These are phyloP conservation scores for Nycticorax nycticorax DNA, from an alignment of 2,113 vertebrate species.

Conservation along the genomic window DNA sequence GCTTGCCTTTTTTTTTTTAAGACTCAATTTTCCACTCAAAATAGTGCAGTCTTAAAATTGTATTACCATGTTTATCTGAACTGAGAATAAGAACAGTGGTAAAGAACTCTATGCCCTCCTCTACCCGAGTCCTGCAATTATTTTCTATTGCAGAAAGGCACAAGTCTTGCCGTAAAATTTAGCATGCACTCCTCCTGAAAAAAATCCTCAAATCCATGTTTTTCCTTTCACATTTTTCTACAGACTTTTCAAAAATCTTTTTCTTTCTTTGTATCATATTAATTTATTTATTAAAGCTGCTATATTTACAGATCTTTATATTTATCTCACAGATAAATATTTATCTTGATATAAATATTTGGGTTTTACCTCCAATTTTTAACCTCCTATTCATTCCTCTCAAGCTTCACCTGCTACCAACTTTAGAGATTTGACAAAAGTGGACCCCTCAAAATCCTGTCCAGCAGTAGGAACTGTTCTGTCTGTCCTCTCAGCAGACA, in stretches of 20 bases:
- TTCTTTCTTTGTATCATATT: background rate
- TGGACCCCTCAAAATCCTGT: background rate
- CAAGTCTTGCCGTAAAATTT: background rate
- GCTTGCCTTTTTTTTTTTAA: background rate
- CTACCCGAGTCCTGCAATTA: background rate
- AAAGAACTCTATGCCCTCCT: background rate
- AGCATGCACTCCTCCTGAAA: background rate
- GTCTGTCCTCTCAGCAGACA: background rate
- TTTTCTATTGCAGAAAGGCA: background rate
- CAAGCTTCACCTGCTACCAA: background rate
- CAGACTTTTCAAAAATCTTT: background rate
- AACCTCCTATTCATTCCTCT: background rate
- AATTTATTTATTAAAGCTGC: background rate
- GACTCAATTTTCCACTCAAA: background rate
- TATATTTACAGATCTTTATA: background rate
- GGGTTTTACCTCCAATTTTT: background rate
- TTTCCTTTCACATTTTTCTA: background rate
- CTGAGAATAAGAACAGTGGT: background rate
- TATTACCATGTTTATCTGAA: background rate
- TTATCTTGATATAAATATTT: background rate
- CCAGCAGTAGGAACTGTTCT: background rate
- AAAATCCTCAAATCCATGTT: background rate
- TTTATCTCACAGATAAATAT: background rate
- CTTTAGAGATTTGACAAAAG: background rate
- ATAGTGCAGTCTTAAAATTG: background rate